A percentile compares a stretch with the other conserved stretches of the same genome.
phyloP scores from a whole-genome alignment of 2,888 invertebrate species.

The Apamea monoglypha region DNA sequence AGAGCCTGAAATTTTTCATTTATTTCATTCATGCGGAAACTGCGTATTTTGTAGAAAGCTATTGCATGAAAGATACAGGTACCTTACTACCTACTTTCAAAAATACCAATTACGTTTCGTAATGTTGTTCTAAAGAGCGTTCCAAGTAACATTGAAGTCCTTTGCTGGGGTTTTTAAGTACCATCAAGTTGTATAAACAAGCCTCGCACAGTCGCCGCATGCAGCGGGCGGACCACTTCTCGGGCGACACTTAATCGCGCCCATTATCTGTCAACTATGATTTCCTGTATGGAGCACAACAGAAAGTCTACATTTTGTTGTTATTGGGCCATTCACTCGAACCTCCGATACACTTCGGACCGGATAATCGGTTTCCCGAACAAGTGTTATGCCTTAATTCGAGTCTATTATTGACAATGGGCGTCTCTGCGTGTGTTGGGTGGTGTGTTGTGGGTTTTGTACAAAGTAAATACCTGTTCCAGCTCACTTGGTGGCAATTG shows the following conservation, averaged over 20 bases:
- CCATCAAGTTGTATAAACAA: slow-evolving; percentile 34
- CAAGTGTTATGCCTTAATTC: slow-evolving; percentile 58
- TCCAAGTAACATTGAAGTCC: neutral
- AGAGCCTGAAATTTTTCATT: slow-evolving; percentile 7
- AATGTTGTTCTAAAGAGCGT: slow-evolving; percentile 11
- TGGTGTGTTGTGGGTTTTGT: slow-evolving; percentile 19
- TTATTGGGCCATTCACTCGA: slow-evolving; percentile 67
- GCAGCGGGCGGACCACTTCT: slow-evolving; percentile 56
- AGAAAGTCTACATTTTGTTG: slow-evolving; percentile 51
- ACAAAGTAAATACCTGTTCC: slow-evolving; percentile 42
- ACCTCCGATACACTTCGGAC: slow-evolving; percentile 59
- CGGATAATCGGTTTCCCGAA: slow-evolving; percentile 47
- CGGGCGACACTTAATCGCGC: slow-evolving; percentile 66
- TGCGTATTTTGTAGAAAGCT: slow-evolving; percentile 3
- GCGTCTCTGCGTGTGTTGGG: slow-evolving; percentile 29
- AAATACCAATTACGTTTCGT: neutral
- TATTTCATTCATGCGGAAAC: slow-evolving; percentile 20
- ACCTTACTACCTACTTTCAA: neutral
- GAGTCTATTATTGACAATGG: slow-evolving; percentile 31
- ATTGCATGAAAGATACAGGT: neutral
- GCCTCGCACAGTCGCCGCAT: slow-evolving; percentile 8
- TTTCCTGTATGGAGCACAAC: slow-evolving; percentile 67
- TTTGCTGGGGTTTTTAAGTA: neutral
- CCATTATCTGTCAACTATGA: slow-evolving; percentile 75
- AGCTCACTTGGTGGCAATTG: slow-evolving; percentile 24